Base-by-base conservation (phyloP, 2,797 vertebrate species). In the Xenops minutus region DNA sequence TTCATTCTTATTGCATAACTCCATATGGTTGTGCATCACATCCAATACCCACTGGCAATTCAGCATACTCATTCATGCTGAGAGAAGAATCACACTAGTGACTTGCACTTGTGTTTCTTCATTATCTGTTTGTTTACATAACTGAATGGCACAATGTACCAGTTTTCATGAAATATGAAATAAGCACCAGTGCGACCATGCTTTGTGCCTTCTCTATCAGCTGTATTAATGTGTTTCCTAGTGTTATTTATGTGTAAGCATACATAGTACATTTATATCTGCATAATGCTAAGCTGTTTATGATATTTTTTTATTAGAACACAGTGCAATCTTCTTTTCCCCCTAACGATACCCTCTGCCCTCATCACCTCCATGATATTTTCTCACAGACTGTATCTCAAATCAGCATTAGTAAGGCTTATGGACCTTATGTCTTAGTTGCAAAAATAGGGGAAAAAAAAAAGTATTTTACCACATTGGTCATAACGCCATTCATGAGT, bases 391-490 rank as follows among this genome's bases (percentile, higher is more conserved):
- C 12, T 52, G 11, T 66, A 26, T 75, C 58, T 84, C 58, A 76
- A 52, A 77, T n/a, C 3, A 64, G 27, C 52, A 72, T 66, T 43
- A 27, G 32, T 56, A 88, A 92, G n/a, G 17, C 18, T 37, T 64
- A 32, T 9, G 3, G 29, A 69, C 1, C 13, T 26, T 58, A 26
- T 20, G 77, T 44, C 1, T 72, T 44, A 71, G 68, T 61, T 56
- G 17, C 10, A 84, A 74, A 86, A 81, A 32, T 3, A 78, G 24
- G 44, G 43, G 52, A 54, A 32, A 26, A 36, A 51, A 39, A 72
- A 71, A 61, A 29, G 3, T 39, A 54, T 79, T 88, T 97, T 96
- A 98, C 98, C 98, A 98, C 93, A 10, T 98, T 98, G 62, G 95
- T 96, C 95, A 97, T 97, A 41, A 79, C 92, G 13, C 94, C 96